These are phyloP conservation scores for Harpagoxenus sublaevis DNA, from an alignment of 2,888 invertebrate genomes.

Conservation along the genomic window DNA sequence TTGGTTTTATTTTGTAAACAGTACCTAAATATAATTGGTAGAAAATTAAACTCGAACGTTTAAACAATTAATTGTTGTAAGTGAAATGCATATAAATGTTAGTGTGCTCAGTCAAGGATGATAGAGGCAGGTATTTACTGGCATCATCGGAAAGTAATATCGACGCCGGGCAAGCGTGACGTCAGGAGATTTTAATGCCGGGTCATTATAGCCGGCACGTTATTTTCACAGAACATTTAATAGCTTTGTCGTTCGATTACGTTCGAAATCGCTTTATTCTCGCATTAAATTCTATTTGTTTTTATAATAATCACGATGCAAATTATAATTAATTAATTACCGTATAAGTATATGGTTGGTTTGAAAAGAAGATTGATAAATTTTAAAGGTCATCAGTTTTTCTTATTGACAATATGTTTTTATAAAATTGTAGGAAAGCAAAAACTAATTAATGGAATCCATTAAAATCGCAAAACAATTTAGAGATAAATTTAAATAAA, in stretches of 20 bases:
- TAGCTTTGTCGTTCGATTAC: slow-evolving; percentile 10
- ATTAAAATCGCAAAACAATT: neutral
- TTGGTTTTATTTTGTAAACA: neutral
- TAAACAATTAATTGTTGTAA: slow-evolving; percentile 2
- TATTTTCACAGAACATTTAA: slow-evolving; percentile 41
- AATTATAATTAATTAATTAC: neutral
- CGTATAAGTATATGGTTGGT: neutral
- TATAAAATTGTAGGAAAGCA: neutral
- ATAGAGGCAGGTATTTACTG: slow-evolving; percentile 2
- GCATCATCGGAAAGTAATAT: slow-evolving; percentile 53
- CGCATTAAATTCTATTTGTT: neutral
- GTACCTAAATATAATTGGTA: neutral
- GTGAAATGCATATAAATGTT: neutral
- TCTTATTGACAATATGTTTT: neutral
- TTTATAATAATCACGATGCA: neutral
- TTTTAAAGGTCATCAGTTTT: neutral
- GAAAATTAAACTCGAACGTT: neutral
- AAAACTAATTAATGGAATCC: neutral
- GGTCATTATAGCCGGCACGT: slow-evolving; percentile 42
- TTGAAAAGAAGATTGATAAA: neutral
- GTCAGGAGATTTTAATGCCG: slow-evolving; percentile 56
- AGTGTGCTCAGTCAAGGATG: neutral
- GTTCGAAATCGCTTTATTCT: neutral
- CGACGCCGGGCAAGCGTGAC: slow-evolving; percentile 43
- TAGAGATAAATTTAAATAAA: neutral